A percentile compares a stretch with the other conserved stretches of the same genome.
Evolutionary conservation across 2,797 vertebrate species (phyloP).

Genomic region (Melanitta fusca): DNA sequence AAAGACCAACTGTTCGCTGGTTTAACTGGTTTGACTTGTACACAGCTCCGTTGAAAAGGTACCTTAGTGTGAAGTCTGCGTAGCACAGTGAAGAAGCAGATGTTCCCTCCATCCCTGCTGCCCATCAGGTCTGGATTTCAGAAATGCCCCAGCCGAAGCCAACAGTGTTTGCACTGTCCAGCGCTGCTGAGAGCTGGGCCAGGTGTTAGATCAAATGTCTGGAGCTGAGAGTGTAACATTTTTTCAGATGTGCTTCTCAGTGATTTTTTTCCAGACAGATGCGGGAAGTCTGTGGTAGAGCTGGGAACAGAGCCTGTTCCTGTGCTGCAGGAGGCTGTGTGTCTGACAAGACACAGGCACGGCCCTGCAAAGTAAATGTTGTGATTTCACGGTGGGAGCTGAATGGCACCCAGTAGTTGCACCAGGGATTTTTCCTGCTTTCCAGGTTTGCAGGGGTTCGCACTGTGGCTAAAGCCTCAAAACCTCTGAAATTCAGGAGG

Average conservation of each 20-base stretch:
- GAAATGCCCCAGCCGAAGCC: not conserved
- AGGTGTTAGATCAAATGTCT: conserved; percentile 70
- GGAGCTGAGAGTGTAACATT: conserved; percentile 12
- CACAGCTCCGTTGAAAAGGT: conserved; percentile 4
- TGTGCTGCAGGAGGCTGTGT: conserved; percentile 9
- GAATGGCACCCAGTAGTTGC: not conserved
- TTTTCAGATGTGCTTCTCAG: conserved; percentile 61
- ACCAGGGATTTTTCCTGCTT: not conserved
- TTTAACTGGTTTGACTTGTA: conserved; percentile 63
- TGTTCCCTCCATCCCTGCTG: conserved; percentile 27
- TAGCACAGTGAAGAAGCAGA: conserved; percentile 41
- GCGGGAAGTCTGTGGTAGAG: conserved; percentile 64
- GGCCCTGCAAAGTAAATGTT: conserved; percentile 38
- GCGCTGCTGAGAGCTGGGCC: not conserved
- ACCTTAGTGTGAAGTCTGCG: conserved; percentile 32
- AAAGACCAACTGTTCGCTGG: conserved; percentile 64
- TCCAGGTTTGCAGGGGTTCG: not conserved
- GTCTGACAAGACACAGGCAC: conserved; percentile 63
- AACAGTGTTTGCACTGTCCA: conserved; percentile 63
- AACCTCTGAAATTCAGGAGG: not conserved
- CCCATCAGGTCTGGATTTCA: conserved; percentile 55
- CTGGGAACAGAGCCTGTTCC: conserved; percentile 64
- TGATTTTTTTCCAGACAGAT: conserved; percentile 62
- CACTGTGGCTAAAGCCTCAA: not conserved
- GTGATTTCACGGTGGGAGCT: conserved; percentile 40